Base-by-base conservation (phyloP, 2,888 invertebrate genomes). In the Cataglyphis livida region DNA sequence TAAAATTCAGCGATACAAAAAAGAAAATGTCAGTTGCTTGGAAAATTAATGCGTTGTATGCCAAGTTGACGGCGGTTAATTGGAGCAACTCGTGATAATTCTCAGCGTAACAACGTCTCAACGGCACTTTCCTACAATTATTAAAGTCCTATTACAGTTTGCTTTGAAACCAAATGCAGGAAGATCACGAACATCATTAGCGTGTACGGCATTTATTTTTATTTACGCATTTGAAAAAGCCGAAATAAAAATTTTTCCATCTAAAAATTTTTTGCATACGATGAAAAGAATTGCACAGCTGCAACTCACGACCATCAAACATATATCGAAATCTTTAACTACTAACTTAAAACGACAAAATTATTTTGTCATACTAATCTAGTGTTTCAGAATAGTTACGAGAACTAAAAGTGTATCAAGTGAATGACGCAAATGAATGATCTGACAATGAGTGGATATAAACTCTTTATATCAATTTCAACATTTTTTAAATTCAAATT, bases 81-180 rank as follows among this genome's bases (percentile, higher is more conserved):
- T 66, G 54, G 5, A 76, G 25, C 54, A 76, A 66, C n/a, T 57
- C 65, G 28, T 54, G 28, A 54, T 65, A 65, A 65, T 25, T 76
- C 59, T 59, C 12, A 35, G n/a, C n/a, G 54, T 38, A 65, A 51
- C 51, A 65, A 51, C 51, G n/a, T 75, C 51, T 51, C 48, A 18
- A 64, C 48, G 25, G 18, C 48, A 18, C 62, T 64, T 44, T 38
- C 25, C 75, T 32, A 54, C 28, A 65, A 76, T 76, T 76, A 65
- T 76, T 66, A n/a, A 54, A 76, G 66, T 65, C 6, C 18, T 10
- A 38, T 12, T 66, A 12, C n/a, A 64, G 35, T 28, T 51, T 0
- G 32, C 38, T 28, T 51, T 75, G 51, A 32, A 44, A 71, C 25
- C 21, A 62, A 51, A 35, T 61, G 21, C 15, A 25, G 25, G 5